Conservation (phyloP, 2,113 vertebrate species). For the Malurus melanocephalus region DNA sequence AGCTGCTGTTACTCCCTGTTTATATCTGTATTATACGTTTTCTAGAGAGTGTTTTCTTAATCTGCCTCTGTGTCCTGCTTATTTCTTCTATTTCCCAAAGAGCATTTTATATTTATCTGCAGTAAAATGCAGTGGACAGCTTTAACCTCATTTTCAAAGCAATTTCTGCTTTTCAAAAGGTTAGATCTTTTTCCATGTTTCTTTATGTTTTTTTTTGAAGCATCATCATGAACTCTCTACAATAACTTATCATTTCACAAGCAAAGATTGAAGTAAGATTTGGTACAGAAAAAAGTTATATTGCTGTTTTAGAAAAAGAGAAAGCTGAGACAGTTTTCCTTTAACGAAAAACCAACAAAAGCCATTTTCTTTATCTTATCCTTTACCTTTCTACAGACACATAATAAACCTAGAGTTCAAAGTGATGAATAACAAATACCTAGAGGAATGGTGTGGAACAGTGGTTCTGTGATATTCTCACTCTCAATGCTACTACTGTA, state of each 20-base stretch:
- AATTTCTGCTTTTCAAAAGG: neutral
- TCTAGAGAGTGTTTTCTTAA: neutral
- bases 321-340: neutral
- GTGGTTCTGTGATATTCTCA: neutral
- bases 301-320: neutral
- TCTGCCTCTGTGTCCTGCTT: neutral
- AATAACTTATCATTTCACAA: constrained; percentile 4
- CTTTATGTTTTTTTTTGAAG: neutral
- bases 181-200: neutral
- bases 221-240: neutral
- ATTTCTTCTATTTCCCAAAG: neutral
- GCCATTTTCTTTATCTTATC: neutral
- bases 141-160: constrained; percentile 20
- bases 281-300: neutral
- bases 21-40: neutral
- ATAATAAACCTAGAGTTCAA: constrained; percentile 8
- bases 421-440: constrained; percentile 1
- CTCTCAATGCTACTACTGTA: neutral
- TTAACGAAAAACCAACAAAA: neutral
- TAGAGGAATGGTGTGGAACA: neutral
- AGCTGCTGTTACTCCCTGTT: neutral
- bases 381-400: neutral
- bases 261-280: neutral
- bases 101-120: neutral
- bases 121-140: neutral